Evolutionary conservation across 2,797 vertebrate species (phyloP).

Genomic region (Pipistrellus kuhlii): DNA sequence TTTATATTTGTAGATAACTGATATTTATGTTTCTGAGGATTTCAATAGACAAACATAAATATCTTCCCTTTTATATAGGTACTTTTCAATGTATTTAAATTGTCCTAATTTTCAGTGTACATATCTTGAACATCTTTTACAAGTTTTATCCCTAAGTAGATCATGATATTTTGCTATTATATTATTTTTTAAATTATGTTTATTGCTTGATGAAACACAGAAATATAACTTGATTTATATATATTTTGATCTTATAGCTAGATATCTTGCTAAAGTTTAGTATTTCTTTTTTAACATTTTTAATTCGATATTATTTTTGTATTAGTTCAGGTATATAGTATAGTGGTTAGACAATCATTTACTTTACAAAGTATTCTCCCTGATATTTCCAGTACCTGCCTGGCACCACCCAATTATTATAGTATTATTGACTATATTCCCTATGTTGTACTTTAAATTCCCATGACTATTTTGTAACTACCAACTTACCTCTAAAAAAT

Average conservation of each 20-base stretch:
- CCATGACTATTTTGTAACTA: not conserved
- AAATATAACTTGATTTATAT: not conserved
- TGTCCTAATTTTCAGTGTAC: not conserved
- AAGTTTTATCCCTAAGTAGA: slow-evolving; percentile 44
- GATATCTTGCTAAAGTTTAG: not conserved
- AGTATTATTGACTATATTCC: not conserved
- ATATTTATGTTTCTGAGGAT: not conserved
- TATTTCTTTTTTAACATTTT: not conserved
- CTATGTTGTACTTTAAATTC: not conserved
- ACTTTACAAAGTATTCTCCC: not conserved
- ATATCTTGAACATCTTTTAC: not conserved
- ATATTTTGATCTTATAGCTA: slow-evolving; percentile 1
- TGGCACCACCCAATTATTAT: not conserved
- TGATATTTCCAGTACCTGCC: not conserved
- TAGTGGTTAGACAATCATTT: not conserved
- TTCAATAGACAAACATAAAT: not conserved
- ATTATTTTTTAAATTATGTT: not conserved
- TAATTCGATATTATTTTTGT: not conserved
- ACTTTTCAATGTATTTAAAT: slow-evolving; percentile 17
- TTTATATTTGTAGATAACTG: not conserved
- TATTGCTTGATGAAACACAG: not conserved
- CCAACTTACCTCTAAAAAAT: not conserved
- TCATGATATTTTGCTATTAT: slow-evolving; percentile 17
- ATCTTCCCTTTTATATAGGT: slow-evolving; percentile 21
- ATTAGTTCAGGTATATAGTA: not conserved